Conservation (phyloP, 1,140 invertebrate species). For the Ceratitis capitata region DNA sequence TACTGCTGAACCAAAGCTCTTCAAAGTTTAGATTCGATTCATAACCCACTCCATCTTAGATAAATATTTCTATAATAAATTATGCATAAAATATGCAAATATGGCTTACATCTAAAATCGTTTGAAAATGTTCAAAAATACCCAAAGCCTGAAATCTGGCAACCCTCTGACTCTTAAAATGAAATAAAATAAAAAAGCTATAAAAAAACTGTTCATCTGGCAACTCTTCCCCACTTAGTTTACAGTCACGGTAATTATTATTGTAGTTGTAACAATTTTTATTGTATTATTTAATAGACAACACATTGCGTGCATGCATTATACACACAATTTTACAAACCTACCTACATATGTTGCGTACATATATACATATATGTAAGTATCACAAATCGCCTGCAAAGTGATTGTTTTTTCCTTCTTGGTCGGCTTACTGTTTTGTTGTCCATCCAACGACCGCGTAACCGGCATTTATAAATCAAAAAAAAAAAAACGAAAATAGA, state of each 20-base stretch:
- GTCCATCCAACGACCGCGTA: slow-evolving; percentile 15
- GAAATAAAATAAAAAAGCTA: not conserved
- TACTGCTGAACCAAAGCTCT: no score
- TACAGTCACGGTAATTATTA: not conserved
- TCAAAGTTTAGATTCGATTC: no score
- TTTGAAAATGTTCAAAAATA: no score
- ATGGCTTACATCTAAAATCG: no score
- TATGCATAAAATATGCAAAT: no score
- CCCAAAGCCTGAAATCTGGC: no score
- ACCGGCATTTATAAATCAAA: slow-evolving; percentile 27
- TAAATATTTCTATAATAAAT: no score
- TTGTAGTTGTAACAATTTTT: not conserved
- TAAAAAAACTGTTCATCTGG: not conserved
- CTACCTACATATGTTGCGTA: no score
- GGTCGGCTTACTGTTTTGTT: not conserved
- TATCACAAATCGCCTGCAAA: not conserved
- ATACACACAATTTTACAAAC: no score
- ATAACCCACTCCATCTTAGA: no score
- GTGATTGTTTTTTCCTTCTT: not conserved
- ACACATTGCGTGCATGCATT: not conserved
- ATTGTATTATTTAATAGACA: not conserved
- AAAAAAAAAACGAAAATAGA: no score
- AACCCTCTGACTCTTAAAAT: not conserved
- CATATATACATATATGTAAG: no score
- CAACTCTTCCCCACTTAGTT: not conserved